A percentile compares a stretch with the other conserved stretches of the same genome.
Conservation (phyloP, 1,140 invertebrate species). For the Aphis gossypii region DNA sequence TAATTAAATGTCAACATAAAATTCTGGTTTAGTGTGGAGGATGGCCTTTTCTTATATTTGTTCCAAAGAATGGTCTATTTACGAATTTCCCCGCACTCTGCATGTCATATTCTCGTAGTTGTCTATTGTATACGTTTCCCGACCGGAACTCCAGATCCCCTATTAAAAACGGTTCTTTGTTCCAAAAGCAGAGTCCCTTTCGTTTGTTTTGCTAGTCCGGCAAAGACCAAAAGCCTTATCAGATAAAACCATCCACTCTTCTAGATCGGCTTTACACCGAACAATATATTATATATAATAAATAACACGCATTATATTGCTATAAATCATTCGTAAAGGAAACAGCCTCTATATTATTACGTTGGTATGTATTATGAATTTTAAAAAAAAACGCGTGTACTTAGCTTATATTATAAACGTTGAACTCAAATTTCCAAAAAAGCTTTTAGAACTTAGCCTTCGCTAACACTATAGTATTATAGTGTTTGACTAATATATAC, state of each 20-base stretch:
- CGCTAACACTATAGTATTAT: no score
- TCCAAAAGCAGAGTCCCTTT: neutral
- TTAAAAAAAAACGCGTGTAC: neutral
- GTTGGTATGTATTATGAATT: neutral
- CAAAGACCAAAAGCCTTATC: neutral
- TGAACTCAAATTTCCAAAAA: neutral
- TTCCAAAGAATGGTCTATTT: neutral
- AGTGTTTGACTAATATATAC: neutral
- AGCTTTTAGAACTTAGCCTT: neutral
- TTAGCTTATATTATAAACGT: neutral
- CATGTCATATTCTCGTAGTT: neutral
- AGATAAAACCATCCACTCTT: neutral
- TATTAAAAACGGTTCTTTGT: neutral
- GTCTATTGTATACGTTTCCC: constrained; percentile 15
- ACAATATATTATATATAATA: constrained; percentile 15
- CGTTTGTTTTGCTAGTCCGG: neutral
- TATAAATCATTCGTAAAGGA: neutral
- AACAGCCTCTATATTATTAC: neutral
- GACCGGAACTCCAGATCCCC: neutral
- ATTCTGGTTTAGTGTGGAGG: neutral
- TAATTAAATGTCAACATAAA: neutral
- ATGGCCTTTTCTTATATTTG: neutral
- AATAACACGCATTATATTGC: neutral
- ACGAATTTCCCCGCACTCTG: neutral
- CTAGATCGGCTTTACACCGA: neutral